Conservation (phyloP, 2,797 vertebrate genomes). For the Gadopsis bispinosus region DNA sequence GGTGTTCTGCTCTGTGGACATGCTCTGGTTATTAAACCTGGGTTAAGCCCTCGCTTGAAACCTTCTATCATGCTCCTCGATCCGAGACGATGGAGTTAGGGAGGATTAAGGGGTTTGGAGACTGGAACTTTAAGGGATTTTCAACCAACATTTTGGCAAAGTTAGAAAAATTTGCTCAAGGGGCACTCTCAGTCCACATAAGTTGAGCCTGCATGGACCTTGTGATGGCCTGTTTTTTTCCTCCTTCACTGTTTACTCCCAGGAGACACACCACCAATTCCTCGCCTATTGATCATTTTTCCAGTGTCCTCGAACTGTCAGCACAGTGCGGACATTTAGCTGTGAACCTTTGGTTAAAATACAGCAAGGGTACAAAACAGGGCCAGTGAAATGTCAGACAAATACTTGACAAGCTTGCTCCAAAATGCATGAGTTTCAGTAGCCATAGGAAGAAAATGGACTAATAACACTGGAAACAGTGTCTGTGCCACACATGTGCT, state of each 20-base stretch:
- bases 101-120: constrained; percentile 79
- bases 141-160: constrained; percentile 63
- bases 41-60: constrained; percentile 79
- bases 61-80: constrained; percentile 77
- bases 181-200: constrained; percentile 28
- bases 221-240: constrained; percentile 22
- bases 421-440: constrained; percentile 14
- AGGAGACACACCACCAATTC: constrained; percentile 16
- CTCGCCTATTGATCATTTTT: constrained; percentile 32
- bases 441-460: constrained; percentile 5
- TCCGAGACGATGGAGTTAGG: constrained; percentile 71
- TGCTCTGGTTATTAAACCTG: constrained; percentile 80
- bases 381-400: constrained; percentile 7
- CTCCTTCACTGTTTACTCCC: constrained; percentile 34
- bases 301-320: constrained; percentile 15
- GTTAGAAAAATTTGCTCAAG: constrained; percentile 58
- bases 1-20: constrained; percentile 73
- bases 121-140: constrained; percentile 71
- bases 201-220: constrained; percentile 30
- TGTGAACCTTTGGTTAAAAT: constrained; percentile 9
- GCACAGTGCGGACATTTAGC: constrained; percentile 10
- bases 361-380: constrained; percentile 7
- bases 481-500: constrained; percentile 9
- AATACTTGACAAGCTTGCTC: neutral
- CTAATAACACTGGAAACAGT: constrained; percentile 44